phyloP scores from a whole-genome alignment of 2,797 vertebrate genomes.

The Neosilurus hyrtlii region DNA sequence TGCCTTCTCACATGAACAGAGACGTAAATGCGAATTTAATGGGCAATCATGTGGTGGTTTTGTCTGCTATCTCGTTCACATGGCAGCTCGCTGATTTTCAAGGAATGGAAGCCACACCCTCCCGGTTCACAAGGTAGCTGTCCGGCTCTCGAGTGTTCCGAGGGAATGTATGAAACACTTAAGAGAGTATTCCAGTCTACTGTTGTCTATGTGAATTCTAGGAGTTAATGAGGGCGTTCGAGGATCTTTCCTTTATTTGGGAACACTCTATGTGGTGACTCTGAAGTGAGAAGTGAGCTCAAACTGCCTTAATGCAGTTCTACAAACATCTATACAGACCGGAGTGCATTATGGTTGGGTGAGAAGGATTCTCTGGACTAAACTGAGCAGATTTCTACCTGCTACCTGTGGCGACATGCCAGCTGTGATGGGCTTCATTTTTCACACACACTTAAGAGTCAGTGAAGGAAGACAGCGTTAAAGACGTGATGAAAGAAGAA shows the following conservation, averaged over 20 bases:
- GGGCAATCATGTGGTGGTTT: background rate
- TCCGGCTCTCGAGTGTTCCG: no score
- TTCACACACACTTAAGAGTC: slow-evolving; percentile 4
- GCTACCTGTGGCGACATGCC: slow-evolving; percentile 7
- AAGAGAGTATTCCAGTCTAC: no score
- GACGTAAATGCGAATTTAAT: background rate
- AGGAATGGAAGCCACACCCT: no score
- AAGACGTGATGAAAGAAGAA: slow-evolving; percentile 14
- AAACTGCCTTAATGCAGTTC: no score
- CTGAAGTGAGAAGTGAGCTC: no score
- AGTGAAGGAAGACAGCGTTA: background rate
- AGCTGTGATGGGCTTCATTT: background rate
- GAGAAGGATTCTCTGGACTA: background rate
- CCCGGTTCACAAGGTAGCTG: no score
- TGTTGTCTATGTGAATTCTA: no score
- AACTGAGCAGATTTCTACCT: background rate
- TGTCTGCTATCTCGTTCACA: background rate
- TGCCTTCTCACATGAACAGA: background rate
- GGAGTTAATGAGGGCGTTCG: no score
- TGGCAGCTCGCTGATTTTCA: background rate
- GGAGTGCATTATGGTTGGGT: background rate
- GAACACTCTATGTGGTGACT: no score
- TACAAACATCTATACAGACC: background rate
- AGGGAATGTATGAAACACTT: no score
- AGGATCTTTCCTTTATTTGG: no score